Conservation (phyloP, 23 tunicate genomes). For the Pegea sp. region DNA sequence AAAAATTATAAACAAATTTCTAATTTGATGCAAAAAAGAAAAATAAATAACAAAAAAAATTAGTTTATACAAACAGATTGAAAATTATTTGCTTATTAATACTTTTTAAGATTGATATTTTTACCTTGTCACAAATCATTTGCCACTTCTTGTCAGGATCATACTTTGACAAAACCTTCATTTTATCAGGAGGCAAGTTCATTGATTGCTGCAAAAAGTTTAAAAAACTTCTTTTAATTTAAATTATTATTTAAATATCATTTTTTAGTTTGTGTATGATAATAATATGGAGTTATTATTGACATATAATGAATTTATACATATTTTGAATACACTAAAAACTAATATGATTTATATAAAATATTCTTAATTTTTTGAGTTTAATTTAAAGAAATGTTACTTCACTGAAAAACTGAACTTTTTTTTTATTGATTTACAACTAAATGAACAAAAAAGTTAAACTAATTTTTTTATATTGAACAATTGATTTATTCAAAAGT, state of each 20-base stretch:
- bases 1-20: background rate
- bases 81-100: no score
- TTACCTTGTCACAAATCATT: conserved; percentile 89
- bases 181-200: conserved; percentile 86
- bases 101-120: no score
- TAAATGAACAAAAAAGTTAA: no score
- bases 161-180: conserved; percentile 48
- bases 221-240: background rate
- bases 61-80: no score
- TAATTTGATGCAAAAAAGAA: background rate
- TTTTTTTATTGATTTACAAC: no score
- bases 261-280: background rate
- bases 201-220: conserved; percentile 39
- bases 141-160: conserved; percentile 95
- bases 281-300: background rate
- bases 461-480: no score
- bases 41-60: no score
- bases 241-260: background rate
- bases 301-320: background rate
- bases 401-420: no score
- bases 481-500: no score
- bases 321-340: background rate
- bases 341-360: background rate
- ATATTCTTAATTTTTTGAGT: background rate
- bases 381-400: no score